These are phyloP conservation scores for Epinephelus cyanopodus DNA, from an alignment of 2,113 vertebrate species.

Conservation along the genomic window DNA sequence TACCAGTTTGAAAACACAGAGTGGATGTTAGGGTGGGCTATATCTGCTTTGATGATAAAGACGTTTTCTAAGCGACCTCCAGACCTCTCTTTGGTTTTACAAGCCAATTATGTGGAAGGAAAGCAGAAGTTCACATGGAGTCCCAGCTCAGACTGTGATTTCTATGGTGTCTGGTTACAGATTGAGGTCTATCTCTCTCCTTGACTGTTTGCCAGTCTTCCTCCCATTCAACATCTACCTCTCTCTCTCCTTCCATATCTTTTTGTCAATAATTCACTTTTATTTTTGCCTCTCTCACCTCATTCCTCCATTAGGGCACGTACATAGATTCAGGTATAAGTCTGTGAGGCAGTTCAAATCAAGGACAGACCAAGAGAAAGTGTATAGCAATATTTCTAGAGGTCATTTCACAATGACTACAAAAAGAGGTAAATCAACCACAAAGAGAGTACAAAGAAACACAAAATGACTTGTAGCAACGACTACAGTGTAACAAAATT, in stretches of 20 bases:
- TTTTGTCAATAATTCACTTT: background rate
- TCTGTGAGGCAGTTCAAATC: background rate
- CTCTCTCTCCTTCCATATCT: background rate
- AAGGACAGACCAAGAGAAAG: background rate
- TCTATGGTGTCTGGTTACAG: conserved; percentile 4
- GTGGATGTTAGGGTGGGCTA: background rate
- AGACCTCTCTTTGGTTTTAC: conserved; percentile 33
- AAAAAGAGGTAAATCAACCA: too few species aligned
- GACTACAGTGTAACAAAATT: too few species aligned
- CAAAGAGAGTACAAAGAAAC: too few species aligned
- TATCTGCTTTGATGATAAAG: conserved; percentile 15
- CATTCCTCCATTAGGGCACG: background rate
- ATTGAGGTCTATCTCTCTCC: background rate
- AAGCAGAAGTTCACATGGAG: conserved; percentile 17
- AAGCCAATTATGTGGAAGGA: conserved; percentile 48
- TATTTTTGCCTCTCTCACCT: background rate
- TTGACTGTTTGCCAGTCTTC: background rate
- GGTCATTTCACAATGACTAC: too few species aligned
- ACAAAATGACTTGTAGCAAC: too few species aligned
- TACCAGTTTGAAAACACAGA: conserved; percentile 5
- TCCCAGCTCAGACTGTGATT: conserved; percentile 14
- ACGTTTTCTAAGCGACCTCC: conserved; percentile 20
- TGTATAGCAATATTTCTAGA: too few species aligned
- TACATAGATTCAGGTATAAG: background rate
- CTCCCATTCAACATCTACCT: background rate